Base-by-base conservation (phyloP, 2,888 invertebrate genomes). In the Drosophila subsilvestris region DNA sequence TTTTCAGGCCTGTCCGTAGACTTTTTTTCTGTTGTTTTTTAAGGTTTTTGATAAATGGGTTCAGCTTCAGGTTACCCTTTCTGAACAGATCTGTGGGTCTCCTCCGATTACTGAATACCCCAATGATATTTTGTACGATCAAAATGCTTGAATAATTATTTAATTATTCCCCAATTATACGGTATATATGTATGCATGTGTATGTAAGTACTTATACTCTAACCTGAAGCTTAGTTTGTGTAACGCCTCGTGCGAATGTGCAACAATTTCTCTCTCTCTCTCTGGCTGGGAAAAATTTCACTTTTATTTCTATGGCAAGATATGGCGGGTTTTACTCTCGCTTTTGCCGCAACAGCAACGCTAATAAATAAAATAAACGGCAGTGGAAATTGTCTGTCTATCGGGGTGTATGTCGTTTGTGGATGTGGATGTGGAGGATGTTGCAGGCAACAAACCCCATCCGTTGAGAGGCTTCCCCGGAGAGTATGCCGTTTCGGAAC, bases 301-400 rank as follows among this genome's bases (percentile, higher is more conserved):
- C 86, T 85, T 85, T 88, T 83, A 86, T 86, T 80, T 78, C 69
- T 45, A 60, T 71, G 56, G 76, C 82, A 58, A 74, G 82, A 68
- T 56, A 51, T 42, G 51, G 65, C 53, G 20, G 65, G 37, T 1
- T n/a, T 65, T 65, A 42, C 29, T 63, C 48, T 55, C 22, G 54
- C 29, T 25, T 65, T 42, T 53, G 29, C 29, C 43, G 29, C 32
- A 49, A 58, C 63, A 63, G 48, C 29, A 49, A 70, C 45, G 50
- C 76, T 59, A 86, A 88, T 78, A 86, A 83, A 79, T 80, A 78
- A 88, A 86, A 83, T 83, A 86, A 84, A 84, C 76, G 68, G 69
- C 77, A 75, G 76, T 81, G 78, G 87, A 78, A 37, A 87, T 81
- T 76, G 87, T 74, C 74, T 74, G 79, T 67, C 75, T 70, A 61